Evolutionary conservation across 2,888 invertebrate species (phyloP), one percentile per base, ranked within the genome.

Genomic region (Itoplectis maculator): DNA sequence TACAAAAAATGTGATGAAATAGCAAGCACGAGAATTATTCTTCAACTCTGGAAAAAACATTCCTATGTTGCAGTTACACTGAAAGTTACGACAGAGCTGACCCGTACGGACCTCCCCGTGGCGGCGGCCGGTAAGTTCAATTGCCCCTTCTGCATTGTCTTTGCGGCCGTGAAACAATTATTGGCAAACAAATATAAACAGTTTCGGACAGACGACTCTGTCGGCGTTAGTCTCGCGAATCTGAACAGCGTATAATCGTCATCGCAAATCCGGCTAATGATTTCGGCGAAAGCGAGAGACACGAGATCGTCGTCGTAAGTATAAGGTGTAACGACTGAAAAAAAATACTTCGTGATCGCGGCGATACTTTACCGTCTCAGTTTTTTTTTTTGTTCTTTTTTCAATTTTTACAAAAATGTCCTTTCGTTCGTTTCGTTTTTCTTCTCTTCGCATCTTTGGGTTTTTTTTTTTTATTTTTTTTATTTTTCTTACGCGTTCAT

Each of bases 51-150:
- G 7, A 8, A 20, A 20, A 20, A 15, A 61, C 8, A 49, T 20
- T 18, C 11, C 11, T 69, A 1, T 56, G 37, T 89, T 89, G 18
- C 79, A 93, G 93, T 77, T 93, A 93, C 85, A 88, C 90, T 40
- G 93, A 93, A 82, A 90, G 89, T 75, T 93, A 93, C 85, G 93
- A 93, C 84, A 90, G 93, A 89, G 87, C 92, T 85, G 93, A 93
- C 81, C 90, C 92, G 11, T 93, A 93, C 81, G 92, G 92, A 86
- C 92, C 92, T 83, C 92, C 92, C n/a, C 92, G 92, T 79, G 92
- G 91, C 84, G 90, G 89, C 80, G 90, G 92, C 70, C 93, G 93
- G 93, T 93, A 90, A 92, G 92, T 92, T 23, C 29, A 37, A 59
- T 61, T 42, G 29, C 61, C 9, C 18, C 15, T 74, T n/a, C 20